Evolutionary conservation across 2,888 invertebrate species (phyloP).

Genomic region (Tipula lateralis): DNA sequence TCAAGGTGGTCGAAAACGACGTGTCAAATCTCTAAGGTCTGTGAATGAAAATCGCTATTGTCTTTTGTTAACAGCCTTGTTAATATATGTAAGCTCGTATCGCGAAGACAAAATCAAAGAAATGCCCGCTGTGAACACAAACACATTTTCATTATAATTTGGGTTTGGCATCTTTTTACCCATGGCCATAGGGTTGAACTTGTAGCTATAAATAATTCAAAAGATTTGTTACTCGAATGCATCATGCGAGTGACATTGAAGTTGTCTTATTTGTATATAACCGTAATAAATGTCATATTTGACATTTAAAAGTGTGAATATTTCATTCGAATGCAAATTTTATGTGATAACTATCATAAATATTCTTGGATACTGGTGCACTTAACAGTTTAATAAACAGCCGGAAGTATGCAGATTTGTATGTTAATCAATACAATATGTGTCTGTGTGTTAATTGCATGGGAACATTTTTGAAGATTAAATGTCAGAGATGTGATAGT

Average conservation of each 20-base stretch:
- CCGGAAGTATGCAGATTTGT: not conserved
- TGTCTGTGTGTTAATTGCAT: not conserved
- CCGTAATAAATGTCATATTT: not conserved
- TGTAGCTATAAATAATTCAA: not conserved
- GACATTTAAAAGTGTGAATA: not conserved
- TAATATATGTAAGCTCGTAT: not conserved
- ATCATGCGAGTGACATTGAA: not conserved
- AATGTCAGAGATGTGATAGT: too few species aligned
- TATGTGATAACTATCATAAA: not conserved
- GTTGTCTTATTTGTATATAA: not conserved
- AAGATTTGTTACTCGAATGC: not conserved
- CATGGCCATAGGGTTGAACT: not conserved
- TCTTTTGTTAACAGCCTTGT: not conserved
- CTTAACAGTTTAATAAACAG: not conserved
- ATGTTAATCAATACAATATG: not conserved
- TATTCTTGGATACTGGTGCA: not conserved
- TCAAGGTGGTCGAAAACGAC: not conserved
- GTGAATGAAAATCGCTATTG: not conserved
- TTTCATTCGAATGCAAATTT: not conserved
- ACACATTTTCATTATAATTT: not conserved
- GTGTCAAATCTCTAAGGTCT: not conserved
- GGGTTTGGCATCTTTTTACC: not conserved
- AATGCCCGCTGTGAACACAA: not conserved
- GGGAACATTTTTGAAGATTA: not conserved
- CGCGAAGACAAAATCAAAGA: not conserved